Percentiles rank a stretch among this genome's conserved stretches.
These are phyloP conservation scores for Cherax quadricarinatus DNA, from an alignment of 1,140 invertebrate species.

Conservation along the genomic window DNA sequence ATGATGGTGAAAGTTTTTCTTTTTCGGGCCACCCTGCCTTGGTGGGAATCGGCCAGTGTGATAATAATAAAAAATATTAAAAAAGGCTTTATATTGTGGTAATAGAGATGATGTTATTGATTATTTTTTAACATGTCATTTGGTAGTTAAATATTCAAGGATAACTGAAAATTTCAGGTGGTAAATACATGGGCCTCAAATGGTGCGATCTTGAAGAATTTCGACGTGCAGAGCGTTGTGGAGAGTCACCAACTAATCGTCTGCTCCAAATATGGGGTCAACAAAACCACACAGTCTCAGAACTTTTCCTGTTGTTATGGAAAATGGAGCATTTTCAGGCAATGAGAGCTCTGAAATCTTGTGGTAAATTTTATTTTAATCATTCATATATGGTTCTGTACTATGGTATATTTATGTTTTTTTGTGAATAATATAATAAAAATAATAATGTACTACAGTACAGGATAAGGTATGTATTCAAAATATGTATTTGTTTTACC, in stretches of 20 bases:
- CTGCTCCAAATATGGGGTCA: conserved; percentile 87
- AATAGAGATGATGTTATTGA: no score
- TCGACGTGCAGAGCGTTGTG: conserved; percentile 76
- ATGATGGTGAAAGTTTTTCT: no score
- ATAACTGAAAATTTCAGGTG: conserved; percentile 75
- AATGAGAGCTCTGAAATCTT: conserved; percentile 82
- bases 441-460: background rate
- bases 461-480: background rate
- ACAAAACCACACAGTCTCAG: conserved; percentile 86
- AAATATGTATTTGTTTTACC: no score
- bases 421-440: background rate
- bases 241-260: conserved; percentile 85
- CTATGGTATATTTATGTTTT: no score
- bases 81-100: no score
- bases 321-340: conserved; percentile 85
- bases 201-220: conserved; percentile 78
- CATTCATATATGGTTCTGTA: background rate
- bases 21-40: no score
- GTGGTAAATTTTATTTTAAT: conserved; percentile 76
- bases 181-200: conserved; percentile 79
- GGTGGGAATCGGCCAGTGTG: no score
- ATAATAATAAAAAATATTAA: no score
- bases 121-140: no score
- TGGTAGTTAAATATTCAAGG: background rate
- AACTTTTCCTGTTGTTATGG: conserved; percentile 85